Conservation (phyloP, 2,113 vertebrate genomes). For the Gambusia affinis region DNA sequence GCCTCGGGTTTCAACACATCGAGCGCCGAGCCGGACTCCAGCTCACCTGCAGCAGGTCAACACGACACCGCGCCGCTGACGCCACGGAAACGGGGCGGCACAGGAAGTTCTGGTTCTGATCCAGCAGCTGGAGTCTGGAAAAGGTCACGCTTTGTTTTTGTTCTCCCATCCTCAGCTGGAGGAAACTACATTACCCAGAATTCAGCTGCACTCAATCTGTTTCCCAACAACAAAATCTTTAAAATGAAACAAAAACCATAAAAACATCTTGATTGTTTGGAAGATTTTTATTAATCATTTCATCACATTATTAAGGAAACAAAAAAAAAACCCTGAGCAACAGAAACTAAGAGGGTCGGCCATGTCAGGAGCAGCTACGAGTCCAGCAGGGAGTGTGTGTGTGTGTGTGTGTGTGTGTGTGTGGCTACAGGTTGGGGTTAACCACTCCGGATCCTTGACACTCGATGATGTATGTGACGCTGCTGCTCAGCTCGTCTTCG, state of each 20-base stretch:
- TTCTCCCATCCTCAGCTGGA: background rate
- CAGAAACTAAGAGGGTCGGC: slow-evolving; percentile 50
- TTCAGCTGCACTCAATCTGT: background rate
- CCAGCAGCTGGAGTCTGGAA: background rate
- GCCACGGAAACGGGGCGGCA: slow-evolving; percentile 45
- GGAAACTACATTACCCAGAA: slow-evolving; percentile 21
- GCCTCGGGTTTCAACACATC: slow-evolving; percentile 60
- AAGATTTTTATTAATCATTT: slow-evolving; percentile 47
- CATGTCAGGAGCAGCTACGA: slow-evolving; percentile 36
- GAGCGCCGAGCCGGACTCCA: slow-evolving; percentile 28
- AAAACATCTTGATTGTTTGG: slow-evolving; percentile 2
- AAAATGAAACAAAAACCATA: background rate
- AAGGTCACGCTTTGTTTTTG: background rate
- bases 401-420: slow-evolving; percentile 2
- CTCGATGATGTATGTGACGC: slow-evolving; percentile 87
- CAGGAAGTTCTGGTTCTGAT: slow-evolving; percentile 16
- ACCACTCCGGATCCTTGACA: slow-evolving; percentile 89
- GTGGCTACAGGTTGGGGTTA: slow-evolving; percentile 80
- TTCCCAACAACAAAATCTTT: background rate
- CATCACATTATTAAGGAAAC: slow-evolving; percentile 50
- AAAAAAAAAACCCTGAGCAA: slow-evolving; percentile 59
- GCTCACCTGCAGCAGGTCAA: slow-evolving; percentile 26
- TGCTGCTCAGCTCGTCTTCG: slow-evolving; percentile 83
- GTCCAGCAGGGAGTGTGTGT: slow-evolving; percentile 1
- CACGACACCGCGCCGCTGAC: slow-evolving; percentile 15